These are phyloP conservation scores for Macrosoma leucophasiata DNA, from an alignment of 2,888 invertebrate species.

Conservation along the genomic window DNA sequence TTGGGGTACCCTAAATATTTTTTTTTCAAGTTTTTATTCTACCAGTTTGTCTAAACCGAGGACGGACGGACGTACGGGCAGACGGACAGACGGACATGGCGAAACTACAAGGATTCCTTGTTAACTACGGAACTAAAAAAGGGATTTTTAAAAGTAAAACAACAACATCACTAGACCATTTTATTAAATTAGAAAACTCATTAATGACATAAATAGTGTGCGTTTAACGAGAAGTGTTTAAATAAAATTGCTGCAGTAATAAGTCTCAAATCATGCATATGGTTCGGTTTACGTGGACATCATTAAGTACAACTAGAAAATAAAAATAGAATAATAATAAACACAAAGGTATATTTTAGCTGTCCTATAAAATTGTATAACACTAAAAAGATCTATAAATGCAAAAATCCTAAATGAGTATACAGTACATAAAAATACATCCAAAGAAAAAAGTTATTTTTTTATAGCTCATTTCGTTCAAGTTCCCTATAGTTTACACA, in stretches of 20 bases:
- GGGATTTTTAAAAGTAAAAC: constrained; percentile 31
- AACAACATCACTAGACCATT: constrained; percentile 54
- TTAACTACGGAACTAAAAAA: too few relatives aligned
- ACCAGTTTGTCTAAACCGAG: too few relatives aligned
- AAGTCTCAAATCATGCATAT: constrained; percentile 44
- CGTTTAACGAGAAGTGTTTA: constrained; percentile 55
- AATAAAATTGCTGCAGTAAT: constrained; percentile 42
- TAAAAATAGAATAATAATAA: constrained; percentile 35
- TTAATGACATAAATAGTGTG: constrained; percentile 71
- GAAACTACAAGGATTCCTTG: too few relatives aligned
- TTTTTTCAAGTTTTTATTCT: too few relatives aligned
- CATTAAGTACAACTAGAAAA: constrained; percentile 60
- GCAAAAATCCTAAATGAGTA: constrained; percentile 69
- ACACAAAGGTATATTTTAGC: constrained; percentile 36
- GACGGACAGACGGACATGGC: too few relatives aligned
- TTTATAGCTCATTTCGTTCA: constrained; percentile 69
- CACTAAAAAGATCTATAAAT: constrained; percentile 73
- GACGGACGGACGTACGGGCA: too few relatives aligned
- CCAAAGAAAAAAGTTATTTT: constrained; percentile 56
- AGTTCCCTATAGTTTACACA: constrained; percentile 64
- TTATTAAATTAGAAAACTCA: constrained; percentile 70
- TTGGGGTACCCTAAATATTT: too few relatives aligned
- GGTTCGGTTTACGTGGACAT: constrained; percentile 57
- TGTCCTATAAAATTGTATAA: constrained; percentile 60
- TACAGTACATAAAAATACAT: constrained; percentile 70